Percentiles rank a stretch among this genome's conserved stretches.
phyloP scores from a whole-genome alignment of 1,140 invertebrate species.

The Potamilus streckersoni region DNA sequence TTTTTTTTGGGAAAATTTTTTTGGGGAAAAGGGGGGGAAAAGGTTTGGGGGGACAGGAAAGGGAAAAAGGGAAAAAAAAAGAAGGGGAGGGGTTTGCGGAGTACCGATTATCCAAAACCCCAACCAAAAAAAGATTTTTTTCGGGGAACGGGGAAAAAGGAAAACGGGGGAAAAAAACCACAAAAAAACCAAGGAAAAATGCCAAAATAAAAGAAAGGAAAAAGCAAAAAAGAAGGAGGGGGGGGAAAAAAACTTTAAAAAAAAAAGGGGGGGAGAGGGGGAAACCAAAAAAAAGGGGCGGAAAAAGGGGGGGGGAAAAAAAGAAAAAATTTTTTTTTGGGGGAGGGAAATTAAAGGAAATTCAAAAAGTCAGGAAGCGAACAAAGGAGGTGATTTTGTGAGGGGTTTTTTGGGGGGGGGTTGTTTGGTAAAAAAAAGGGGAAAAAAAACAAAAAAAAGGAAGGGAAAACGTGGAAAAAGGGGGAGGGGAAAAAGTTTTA shows the following conservation, averaged over 20 bases:
- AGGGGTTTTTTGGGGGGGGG: neutral
- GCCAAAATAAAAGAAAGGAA: too few species aligned
- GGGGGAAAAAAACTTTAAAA: too few species aligned
- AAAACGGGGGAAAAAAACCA: too few species aligned
- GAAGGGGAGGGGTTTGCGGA: too few species aligned
- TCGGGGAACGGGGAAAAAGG: too few species aligned
- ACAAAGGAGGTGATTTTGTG: neutral
- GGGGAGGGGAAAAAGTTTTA: too few species aligned
- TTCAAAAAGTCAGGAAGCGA: neutral
- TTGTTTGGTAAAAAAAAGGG: neutral
- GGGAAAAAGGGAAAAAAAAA: too few species aligned
- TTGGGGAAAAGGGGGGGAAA: neutral
- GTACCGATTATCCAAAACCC: too few species aligned
- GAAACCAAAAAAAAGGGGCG: neutral
- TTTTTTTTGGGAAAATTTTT: neutral
- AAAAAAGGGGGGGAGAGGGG: neutral
- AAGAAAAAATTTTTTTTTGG: neutral
- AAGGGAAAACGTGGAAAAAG: neutral
- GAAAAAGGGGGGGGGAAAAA: constrained; percentile 2
- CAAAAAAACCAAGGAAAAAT: too few species aligned
- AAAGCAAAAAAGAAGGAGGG: too few species aligned
- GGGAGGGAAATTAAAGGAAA: neutral
- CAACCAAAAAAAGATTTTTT: too few species aligned
- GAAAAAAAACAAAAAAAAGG: neutral
- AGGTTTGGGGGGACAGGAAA: too few species aligned